Percentiles rank a stretch among this genome's conserved stretches.
Evolutionary conservation across 2,888 invertebrate genomes (phyloP).

Genomic region (Candidula unifasciata): DNA sequence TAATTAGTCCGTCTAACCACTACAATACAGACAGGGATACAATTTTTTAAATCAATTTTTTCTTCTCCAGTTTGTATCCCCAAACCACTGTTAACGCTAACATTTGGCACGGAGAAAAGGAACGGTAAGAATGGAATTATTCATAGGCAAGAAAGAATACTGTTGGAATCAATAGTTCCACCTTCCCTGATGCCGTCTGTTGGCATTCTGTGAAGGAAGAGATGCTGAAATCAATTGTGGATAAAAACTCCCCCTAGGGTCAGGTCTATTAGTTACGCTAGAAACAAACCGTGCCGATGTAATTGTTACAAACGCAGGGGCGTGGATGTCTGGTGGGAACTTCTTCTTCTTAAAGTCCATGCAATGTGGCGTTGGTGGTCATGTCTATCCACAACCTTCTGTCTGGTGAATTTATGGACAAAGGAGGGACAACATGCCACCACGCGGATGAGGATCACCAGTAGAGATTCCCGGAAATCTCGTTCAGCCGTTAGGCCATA

Average conservation of each 20-base stretch:
- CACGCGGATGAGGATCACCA: too few relatives aligned
- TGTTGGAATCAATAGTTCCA: neutral
- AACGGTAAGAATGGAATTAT: neutral
- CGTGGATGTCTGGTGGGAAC: neutral
- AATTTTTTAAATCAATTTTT: too few relatives aligned
- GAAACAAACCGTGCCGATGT: neutral
- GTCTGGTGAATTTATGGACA: too few relatives aligned
- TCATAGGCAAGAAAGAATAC: slow-evolving; percentile 6
- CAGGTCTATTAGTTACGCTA: neutral
- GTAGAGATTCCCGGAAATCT: too few relatives aligned
- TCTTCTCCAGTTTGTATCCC: too few relatives aligned
- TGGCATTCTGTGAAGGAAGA: slow-evolving; percentile 19
- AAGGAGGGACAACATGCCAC: too few relatives aligned
- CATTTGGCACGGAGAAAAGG: neutral
- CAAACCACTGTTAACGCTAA: too few relatives aligned
- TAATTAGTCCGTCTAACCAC: too few relatives aligned
- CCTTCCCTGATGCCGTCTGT: neutral
- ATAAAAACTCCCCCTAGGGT: slow-evolving; percentile 5
- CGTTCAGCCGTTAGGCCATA: too few relatives aligned
- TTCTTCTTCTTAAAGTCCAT: too few relatives aligned
- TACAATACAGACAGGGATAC: neutral
- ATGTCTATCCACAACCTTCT: too few relatives aligned
- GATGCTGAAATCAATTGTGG: slow-evolving; percentile 29
- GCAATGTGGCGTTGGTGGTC: too few relatives aligned
- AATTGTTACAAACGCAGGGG: neutral